These are phyloP conservation scores for Carassius carassius DNA, from an alignment of 2,113 vertebrate species.

Conservation along the genomic window DNA sequence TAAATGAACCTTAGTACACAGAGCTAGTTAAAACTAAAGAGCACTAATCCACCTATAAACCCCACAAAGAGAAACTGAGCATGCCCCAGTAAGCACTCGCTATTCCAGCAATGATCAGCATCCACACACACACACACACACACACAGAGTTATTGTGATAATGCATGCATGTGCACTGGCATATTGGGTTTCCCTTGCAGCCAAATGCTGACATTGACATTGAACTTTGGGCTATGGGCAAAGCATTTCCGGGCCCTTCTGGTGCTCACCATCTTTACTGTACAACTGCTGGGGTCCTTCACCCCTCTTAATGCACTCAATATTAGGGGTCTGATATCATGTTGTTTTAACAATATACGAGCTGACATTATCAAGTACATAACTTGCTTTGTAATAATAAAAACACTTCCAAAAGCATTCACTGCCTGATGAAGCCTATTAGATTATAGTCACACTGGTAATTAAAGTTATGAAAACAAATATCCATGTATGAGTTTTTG, in stretches of 20 bases:
- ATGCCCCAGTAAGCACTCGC: slow-evolving; percentile 44
- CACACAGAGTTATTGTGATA: background rate
- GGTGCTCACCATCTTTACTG: background rate
- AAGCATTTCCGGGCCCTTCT: background rate
- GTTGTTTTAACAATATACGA: too few species aligned
- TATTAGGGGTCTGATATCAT: too few species aligned
- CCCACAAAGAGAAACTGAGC: slow-evolving; percentile 23
- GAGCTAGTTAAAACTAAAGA: background rate
- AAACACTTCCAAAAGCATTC: too few species aligned
- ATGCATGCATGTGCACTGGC: slow-evolving; percentile 5
- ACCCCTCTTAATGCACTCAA: background rate
- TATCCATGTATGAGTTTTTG: too few species aligned
- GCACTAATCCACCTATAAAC: slow-evolving; percentile 29
- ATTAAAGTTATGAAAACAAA: too few species aligned
- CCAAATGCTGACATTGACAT: slow-evolving; percentile 38
- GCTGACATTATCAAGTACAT: too few species aligned
- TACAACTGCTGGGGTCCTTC: slow-evolving; percentile 13
- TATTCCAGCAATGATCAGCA: slow-evolving; percentile 48
- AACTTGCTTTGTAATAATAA: too few species aligned
- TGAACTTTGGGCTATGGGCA: slow-evolving; percentile 7
- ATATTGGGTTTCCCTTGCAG: slow-evolving; percentile 47
- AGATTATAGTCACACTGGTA: too few species aligned
- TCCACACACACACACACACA: slow-evolving; percentile 1
- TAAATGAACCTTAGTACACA: background rate
- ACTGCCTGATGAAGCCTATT: too few species aligned